These are phyloP conservation scores for Nematostella vectensis DNA, from an alignment of 92 coral and sea anemone genomes.

Conservation along the genomic window DNA sequence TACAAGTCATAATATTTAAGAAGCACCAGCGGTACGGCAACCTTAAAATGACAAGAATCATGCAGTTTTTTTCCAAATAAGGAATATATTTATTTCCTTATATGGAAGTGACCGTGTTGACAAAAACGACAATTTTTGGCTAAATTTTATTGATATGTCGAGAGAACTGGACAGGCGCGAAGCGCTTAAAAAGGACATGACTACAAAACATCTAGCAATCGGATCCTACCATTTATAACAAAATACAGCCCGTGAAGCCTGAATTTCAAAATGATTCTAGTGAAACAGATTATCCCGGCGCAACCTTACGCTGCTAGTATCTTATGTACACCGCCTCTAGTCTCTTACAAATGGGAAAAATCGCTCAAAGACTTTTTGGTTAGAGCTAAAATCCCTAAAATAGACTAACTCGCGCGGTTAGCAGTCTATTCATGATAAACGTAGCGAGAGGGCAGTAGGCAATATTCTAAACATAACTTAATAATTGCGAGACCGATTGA, in stretches of 20 bases:
- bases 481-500: too few relatives aligned
- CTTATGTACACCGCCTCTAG: background rate
- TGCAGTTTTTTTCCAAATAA: too few relatives aligned
- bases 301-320: background rate
- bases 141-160: too few relatives aligned
- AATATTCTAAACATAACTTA: background rate
- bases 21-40: too few relatives aligned
- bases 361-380: background rate
- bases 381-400: background rate
- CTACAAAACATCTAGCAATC: background rate
- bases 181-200: too few relatives aligned
- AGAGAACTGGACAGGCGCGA: too few relatives aligned
- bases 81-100: too few relatives aligned
- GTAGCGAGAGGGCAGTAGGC: background rate
- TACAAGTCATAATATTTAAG: too few relatives aligned
- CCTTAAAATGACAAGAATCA: too few relatives aligned
- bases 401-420: background rate
- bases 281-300: slow-evolving; percentile 10
- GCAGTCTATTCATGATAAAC: too few relatives aligned
- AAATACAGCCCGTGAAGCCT: slow-evolving; percentile 18
- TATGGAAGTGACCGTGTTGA: too few relatives aligned
- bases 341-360: background rate
- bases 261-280: slow-evolving; percentile 25
- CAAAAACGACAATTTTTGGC: too few relatives aligned
- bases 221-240: slow-evolving; percentile 16